phyloP scores from a whole-genome alignment of 2,888 invertebrate genomes.

The Nomada lathburiana region DNA sequence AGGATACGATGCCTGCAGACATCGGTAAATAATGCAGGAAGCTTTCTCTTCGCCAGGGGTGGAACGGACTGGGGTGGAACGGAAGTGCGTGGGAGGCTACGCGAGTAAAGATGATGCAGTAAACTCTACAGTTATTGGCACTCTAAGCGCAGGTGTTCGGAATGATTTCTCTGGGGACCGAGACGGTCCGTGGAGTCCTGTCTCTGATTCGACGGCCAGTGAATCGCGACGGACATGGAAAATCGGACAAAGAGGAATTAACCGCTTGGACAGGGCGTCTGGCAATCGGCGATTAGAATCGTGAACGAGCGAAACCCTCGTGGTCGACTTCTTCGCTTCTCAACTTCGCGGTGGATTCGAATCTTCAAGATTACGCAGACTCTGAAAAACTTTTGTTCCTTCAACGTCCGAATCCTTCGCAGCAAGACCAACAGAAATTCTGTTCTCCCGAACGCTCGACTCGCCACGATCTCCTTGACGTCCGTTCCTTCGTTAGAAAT shows the following conservation, averaged over 20 bases:
- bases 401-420: background rate
- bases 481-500: too few relatives aligned
- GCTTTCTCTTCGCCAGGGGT: slow-evolving; percentile 48
- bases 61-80: background rate
- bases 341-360: background rate
- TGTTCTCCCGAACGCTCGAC: too few relatives aligned
- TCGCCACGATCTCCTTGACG: too few relatives aligned
- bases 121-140: slow-evolving; percentile 70
- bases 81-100: slow-evolving; percentile 36
- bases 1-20: slow-evolving; percentile 55
- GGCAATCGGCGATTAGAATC: slow-evolving; percentile 7
- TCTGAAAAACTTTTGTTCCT: background rate
- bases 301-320: background rate
- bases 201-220: slow-evolving; percentile 51
- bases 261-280: background rate
- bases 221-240: slow-evolving; percentile 44
- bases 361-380: background rate
- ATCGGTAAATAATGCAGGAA: slow-evolving; percentile 66
- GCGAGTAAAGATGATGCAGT: slow-evolving; percentile 64
- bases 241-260: slow-evolving; percentile 59
- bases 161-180: slow-evolving; percentile 71
- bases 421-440: too few relatives aligned
- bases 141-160: slow-evolving; percentile 73
- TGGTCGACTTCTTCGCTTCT: background rate
- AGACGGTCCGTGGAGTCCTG: slow-evolving; percentile 46